Evolutionary conservation across 2,113 vertebrate genomes (phyloP).

Genomic region (Gasterosteus aculeatus): DNA sequence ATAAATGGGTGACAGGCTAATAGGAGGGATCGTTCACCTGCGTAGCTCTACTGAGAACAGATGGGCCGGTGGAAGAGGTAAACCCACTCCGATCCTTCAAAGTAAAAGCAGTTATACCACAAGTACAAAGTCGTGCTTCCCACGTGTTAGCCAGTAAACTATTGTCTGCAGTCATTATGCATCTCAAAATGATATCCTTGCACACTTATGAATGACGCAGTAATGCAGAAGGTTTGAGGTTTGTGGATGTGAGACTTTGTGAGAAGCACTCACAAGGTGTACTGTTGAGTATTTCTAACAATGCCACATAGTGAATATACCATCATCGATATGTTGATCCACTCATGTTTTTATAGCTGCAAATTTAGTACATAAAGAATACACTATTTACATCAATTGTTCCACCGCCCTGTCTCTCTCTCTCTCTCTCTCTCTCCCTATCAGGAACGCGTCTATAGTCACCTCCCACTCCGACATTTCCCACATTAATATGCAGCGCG

Average conservation of each 20-base stretch:
- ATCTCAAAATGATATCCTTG: background rate
- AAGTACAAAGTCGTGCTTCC: background rate
- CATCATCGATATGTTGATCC: background rate
- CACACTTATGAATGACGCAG: background rate
- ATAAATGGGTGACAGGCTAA: background rate
- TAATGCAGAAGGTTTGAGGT: background rate
- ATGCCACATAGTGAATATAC: background rate
- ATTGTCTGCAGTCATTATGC: background rate
- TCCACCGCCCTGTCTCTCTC: background rate
- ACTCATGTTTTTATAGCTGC: background rate
- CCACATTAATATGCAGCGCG: conserved; percentile 56
- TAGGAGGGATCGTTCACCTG: background rate
- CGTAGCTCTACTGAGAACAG: background rate
- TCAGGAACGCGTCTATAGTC: conserved; percentile 30
- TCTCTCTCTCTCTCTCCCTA: background rate
- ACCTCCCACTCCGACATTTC: conserved; percentile 53
- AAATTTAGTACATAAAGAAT: background rate
- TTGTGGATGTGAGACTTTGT: background rate
- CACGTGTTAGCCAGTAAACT: background rate
- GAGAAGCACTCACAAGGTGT: background rate
- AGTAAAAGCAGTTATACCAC: background rate
- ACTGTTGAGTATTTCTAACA: background rate
- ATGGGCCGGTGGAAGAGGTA: background rate
- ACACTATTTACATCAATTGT: background rate
- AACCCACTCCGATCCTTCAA: background rate